Conservation (phyloP, 2,797 vertebrate genomes). For the Epinephelus awoara region DNA sequence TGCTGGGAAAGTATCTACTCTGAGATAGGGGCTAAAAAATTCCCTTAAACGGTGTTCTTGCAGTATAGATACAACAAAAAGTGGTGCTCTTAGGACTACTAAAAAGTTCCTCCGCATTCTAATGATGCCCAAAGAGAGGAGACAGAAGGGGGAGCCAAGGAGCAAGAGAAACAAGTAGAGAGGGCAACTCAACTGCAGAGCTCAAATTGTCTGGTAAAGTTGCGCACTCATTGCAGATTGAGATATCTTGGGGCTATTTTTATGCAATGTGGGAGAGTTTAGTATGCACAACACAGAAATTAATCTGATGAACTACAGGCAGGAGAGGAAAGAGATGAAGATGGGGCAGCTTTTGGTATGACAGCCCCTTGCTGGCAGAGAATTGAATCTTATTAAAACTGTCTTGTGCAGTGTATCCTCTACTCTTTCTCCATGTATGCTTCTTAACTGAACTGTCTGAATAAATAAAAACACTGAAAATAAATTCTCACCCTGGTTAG, state of each 20-base stretch:
- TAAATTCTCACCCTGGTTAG: conserved; percentile 11
- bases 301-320: conserved; percentile 30
- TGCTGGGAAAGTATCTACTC: no score
- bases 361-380: conserved; percentile 40
- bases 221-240: not conserved
- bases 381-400: conserved; percentile 53
- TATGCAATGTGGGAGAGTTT: conserved; percentile 19
- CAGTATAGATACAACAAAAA: no score
- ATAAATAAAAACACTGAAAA: conserved; percentile 36
- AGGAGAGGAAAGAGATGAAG: conserved; percentile 32
- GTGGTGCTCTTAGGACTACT: no score
- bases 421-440: conserved; percentile 31
- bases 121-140: not conserved
- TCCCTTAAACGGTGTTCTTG: no score
- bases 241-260: conserved; percentile 3
- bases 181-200: not conserved
- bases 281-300: conserved; percentile 41
- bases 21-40: no score
- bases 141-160: not conserved
- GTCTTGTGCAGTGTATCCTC: conserved; percentile 39
- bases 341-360: conserved; percentile 30
- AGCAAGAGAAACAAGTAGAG: not conserved
- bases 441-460: conserved; percentile 33
- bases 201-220: conserved; percentile 22
- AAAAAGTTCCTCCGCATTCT: no score